Evolutionary conservation across 2,113 vertebrate species (phyloP).

Genomic region (Oncorhynchus mykiss): DNA sequence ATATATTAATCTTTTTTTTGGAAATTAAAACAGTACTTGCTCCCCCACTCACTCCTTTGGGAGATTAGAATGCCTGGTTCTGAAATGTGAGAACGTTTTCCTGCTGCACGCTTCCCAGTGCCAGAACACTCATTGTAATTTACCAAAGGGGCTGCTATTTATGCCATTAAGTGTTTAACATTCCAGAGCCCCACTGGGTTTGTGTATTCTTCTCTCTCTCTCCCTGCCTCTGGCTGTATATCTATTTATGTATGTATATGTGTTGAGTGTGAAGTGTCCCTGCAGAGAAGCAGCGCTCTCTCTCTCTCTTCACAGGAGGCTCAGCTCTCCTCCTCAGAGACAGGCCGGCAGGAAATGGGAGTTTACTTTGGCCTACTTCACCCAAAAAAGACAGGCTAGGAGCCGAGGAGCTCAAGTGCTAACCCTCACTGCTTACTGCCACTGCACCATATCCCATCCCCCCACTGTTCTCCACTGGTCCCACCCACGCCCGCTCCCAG

Average conservation of each 20-base stretch:
- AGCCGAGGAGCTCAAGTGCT: conserved; percentile 49
- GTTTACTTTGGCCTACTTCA: conserved; percentile 76
- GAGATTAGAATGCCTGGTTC: conserved; percentile 63
- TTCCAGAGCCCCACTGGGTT: conserved; percentile 73
- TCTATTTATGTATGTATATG: conserved; percentile 60
- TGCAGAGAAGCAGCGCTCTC: conserved; percentile 56
- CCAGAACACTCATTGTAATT: conserved; percentile 80
- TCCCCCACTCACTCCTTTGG: conserved; percentile 56
- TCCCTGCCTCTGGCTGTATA: conserved; percentile 56
- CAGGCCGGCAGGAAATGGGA: conserved; percentile 74
- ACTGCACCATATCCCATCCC: conserved; percentile 8
- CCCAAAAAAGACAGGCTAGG: conserved; percentile 56
- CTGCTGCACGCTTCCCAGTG: conserved; percentile 73
- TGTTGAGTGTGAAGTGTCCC: conserved; percentile 57
- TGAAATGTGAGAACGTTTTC: conserved; percentile 76
- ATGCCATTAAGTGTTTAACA: conserved; percentile 82
- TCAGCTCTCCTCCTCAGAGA: conserved; percentile 72
- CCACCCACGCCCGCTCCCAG: conserved; percentile 48
- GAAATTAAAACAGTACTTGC: conserved; percentile 65
- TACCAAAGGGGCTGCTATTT: conserved; percentile 80
- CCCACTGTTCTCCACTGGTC: conserved; percentile 6
- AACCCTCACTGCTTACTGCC: conserved; percentile 25
- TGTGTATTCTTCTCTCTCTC: conserved; percentile 65
- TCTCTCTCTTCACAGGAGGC: conserved; percentile 64
- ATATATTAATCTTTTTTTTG: conserved; percentile 52